These are phyloP conservation scores for Chiroxiphia lanceolata DNA, from an alignment of 2,797 vertebrate genomes.

Conservation along the genomic window DNA sequence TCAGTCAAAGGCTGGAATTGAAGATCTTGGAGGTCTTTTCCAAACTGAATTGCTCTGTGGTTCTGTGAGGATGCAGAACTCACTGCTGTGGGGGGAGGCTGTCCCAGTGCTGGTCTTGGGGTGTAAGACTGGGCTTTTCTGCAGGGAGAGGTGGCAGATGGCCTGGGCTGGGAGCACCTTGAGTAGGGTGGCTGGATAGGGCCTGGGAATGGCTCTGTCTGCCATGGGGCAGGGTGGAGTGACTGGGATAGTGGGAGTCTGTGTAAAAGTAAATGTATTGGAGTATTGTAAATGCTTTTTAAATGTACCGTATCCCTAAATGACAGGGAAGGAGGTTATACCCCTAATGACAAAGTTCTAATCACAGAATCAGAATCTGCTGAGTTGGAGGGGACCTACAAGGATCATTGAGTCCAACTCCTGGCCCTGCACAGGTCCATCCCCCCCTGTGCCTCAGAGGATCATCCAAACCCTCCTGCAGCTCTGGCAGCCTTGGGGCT, in stretches of 20 bases:
- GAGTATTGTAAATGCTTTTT: background rate
- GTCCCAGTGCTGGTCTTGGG: fast-evolving
- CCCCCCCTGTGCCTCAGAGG: background rate
- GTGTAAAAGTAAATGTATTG: background rate
- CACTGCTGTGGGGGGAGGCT: fast-evolving
- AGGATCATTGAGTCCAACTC: background rate
- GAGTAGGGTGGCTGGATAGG: background rate
- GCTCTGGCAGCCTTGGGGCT: background rate
- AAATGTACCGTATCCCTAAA: background rate
- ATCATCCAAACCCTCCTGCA: background rate
- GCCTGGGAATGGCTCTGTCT: background rate
- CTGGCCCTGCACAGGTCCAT: background rate
- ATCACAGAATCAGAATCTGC: background rate
- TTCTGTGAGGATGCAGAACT: background rate
- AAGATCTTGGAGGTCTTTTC: background rate
- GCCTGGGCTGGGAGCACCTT: background rate
- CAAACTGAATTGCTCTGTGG: background rate
- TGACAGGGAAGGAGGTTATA: background rate
- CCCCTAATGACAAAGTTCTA: background rate
- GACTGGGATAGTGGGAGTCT: fast-evolving
- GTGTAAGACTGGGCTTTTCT: background rate
- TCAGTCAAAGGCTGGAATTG: background rate
- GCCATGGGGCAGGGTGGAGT: background rate
- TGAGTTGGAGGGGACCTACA: background rate
- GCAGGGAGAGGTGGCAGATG: fast-evolving